phyloP scores from a whole-genome alignment of 2,888 invertebrate genomes.

The Argyresthia goedartella region DNA sequence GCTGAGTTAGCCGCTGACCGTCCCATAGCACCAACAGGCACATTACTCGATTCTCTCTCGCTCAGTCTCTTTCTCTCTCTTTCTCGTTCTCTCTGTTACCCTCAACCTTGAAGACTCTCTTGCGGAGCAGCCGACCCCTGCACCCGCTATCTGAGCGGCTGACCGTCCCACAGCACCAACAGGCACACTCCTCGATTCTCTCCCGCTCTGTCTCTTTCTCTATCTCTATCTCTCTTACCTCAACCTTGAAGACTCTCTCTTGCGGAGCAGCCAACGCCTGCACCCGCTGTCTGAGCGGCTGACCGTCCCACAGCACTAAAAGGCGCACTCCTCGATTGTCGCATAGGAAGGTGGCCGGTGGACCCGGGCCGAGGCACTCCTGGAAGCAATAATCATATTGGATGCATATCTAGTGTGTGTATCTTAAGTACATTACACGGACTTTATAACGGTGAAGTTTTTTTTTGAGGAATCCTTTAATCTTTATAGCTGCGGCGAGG shows the following conservation, averaged over 20 bases:
- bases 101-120: slow-evolving; percentile 78
- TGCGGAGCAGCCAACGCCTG: slow-evolving; percentile 80
- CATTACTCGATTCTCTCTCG: slow-evolving; percentile 41
- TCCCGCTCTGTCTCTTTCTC: too few relatives aligned
- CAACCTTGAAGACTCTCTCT: slow-evolving; percentile 77
- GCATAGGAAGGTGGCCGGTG: slow-evolving; percentile 77
- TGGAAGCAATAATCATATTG: slow-evolving; percentile 38
- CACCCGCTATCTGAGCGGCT: slow-evolving; percentile 73
- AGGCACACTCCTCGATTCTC: slow-evolving; percentile 65
- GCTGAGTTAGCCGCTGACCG: slow-evolving; percentile 74
- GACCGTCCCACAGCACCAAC: slow-evolving; percentile 77
- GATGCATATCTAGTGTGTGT: too few relatives aligned
- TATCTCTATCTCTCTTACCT: too few relatives aligned
- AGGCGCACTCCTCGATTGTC: slow-evolving; percentile 72
- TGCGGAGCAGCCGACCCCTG: slow-evolving; percentile 80
- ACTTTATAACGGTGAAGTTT: not conserved
- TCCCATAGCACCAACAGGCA: slow-evolving; percentile 77
- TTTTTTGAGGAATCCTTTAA: too few relatives aligned
- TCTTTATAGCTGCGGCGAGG: too few relatives aligned
- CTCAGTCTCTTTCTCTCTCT: too few relatives aligned
- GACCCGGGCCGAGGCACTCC: slow-evolving; percentile 85
- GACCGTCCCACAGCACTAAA: slow-evolving; percentile 77
- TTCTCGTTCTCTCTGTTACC: too few relatives aligned
- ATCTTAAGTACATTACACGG: not conserved
- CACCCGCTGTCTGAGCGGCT: slow-evolving; percentile 73